Base-by-base conservation (phyloP, 1,140 invertebrate species). In the Phymorhynchus buccinoides region DNA sequence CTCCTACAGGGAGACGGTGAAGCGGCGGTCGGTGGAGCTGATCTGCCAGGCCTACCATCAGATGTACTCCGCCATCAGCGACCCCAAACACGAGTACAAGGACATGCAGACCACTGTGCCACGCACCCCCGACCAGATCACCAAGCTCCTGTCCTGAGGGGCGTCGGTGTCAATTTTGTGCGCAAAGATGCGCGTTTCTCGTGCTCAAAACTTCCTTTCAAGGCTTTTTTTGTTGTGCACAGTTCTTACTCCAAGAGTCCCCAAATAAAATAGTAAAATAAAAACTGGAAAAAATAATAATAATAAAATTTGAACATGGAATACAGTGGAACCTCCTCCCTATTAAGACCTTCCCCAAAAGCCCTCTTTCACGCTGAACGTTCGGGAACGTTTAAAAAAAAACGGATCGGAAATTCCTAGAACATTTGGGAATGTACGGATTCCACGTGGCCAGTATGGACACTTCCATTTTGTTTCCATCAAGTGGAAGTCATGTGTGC, bases 1-100 rank as follows among this genome's bases (percentile, higher is more conserved):
- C 71, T 80, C 56, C 89, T 91, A 41, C 93, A 96, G 97, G 88
- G 95, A 95, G 56, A 94, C 95, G 32, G 95, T 97, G 0, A 96
- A 97, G 87, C 96, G 96, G 91, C 94, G 96, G 86, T 96, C 97
- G 22, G 96, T 97, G 91, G 96, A 97, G 93, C 96, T 98, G 0
- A 96, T 99, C 83, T 95, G 96, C 85, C 96, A 96, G 52, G 97
- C 98, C 89, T 99, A 99, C 92, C 95, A 95, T 87, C 96, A 98
- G 93, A 95, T 99, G 3, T 97, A 97, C 93, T 95, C 96, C 77
- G 95, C 96, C 82, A 96, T 98, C 37, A 94, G 96, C 89, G 94
- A 97, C 92, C 95, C 96, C 9, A 93, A 92, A 41, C 97, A 97
- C 95, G 94, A 95, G 32, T 98, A 98, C 93, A 93, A 95, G 89